A percentile compares a stretch with the other conserved stretches of the same genome.
Conservation (phyloP, 2,113 vertebrate genomes). For the Macroglossus sobrinus region DNA sequence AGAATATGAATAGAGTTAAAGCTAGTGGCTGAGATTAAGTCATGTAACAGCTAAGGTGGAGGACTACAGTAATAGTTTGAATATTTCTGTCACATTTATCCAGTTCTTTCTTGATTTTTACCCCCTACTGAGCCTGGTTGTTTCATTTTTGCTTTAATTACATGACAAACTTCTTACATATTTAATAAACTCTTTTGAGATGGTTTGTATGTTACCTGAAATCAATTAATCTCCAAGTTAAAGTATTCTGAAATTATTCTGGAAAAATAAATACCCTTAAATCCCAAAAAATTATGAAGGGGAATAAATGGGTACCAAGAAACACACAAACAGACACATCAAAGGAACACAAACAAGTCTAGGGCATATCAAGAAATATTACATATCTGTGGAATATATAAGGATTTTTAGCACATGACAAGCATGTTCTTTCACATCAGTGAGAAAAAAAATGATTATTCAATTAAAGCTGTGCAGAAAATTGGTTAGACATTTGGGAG, state of each 20-base stretch:
- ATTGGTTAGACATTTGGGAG: not conserved
- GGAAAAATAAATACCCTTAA: not conserved
- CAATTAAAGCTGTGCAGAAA: not conserved
- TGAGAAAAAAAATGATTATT: not conserved
- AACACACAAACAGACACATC: not conserved
- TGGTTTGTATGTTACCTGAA: not conserved
- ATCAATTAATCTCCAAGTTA: not conserved
- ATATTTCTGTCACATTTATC: not conserved
- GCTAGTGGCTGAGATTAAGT: not conserved
- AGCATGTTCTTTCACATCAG: not conserved
- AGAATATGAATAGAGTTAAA: slow-evolving; percentile 21
- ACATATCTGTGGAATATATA: too few species aligned
- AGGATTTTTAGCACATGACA: not conserved
- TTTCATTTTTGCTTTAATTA: not conserved
- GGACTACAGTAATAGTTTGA: not conserved
- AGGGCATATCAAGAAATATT: not conserved
- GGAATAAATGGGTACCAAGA: not conserved
- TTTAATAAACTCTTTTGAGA: not conserved
- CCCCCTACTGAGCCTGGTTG: not conserved
- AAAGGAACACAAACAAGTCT: not conserved
- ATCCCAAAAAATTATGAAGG: not conserved
- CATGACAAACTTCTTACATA: not conserved
- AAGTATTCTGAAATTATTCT: not conserved
- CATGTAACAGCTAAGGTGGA: not conserved
- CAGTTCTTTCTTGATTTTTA: not conserved